Conservation (phyloP, 1,140 invertebrate species). For the Eupeodes corollae region DNA sequence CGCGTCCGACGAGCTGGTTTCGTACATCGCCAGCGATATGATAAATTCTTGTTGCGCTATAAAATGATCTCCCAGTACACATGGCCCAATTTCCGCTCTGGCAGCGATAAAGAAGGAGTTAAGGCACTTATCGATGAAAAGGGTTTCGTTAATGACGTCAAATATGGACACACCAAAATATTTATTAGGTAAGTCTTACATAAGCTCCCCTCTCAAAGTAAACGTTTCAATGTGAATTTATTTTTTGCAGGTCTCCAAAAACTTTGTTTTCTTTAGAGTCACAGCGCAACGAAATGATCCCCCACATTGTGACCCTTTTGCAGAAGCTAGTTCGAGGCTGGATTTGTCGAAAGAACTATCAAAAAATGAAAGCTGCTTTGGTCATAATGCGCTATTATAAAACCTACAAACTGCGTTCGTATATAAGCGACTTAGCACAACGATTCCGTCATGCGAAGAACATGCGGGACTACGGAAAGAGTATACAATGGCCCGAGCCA, state of each 20-base stretch:
- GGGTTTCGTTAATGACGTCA: constrained; percentile 70
- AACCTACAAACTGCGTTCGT: constrained; percentile 70
- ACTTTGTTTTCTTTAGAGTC: constrained; percentile 84
- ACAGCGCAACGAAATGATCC: constrained; percentile 67
- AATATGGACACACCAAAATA: constrained; percentile 88
- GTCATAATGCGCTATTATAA: constrained; percentile 75
- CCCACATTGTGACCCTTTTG: constrained; percentile 78
- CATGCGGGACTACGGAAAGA: constrained; percentile 65
- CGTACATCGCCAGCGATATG: constrained; percentile 81
- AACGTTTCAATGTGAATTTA: too few relatives aligned
- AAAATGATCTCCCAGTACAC: constrained; percentile 91
- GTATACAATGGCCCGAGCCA: constrained; percentile 66
- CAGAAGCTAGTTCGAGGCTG: constrained; percentile 90
- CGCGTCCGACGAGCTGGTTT: constrained; percentile 88
- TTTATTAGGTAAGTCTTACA: constrained; percentile 57
- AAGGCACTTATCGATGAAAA: constrained; percentile 70
- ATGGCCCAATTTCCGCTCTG: constrained; percentile 84
- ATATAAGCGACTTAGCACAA: constrained; percentile 56
- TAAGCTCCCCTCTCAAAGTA: background rate
- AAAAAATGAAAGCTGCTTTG: constrained; percentile 73
- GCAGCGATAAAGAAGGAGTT: constrained; percentile 68
- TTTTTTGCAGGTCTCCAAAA: constrained; percentile 48
- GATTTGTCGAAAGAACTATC: constrained; percentile 65
- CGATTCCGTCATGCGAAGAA: constrained; percentile 49
- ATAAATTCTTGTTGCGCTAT: constrained; percentile 74